These are phyloP conservation scores for Aphelocoma californica DNA, from an alignment of 2,797 vertebrate species.

Conservation along the genomic window DNA sequence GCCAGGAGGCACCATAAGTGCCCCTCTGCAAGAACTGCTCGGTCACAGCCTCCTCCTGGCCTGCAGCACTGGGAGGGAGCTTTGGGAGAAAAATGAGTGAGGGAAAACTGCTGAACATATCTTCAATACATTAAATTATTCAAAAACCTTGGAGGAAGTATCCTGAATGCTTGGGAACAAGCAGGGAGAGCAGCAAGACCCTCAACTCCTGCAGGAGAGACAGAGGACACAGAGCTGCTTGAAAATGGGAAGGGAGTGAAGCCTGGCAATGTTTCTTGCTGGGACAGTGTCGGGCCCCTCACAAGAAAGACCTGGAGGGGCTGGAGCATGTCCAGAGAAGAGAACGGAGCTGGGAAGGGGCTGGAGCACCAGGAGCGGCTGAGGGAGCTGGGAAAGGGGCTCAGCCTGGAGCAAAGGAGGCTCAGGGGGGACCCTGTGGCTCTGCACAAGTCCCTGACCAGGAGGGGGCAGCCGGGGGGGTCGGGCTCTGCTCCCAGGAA, in stretches of 20 bases:
- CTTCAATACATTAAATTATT: too few relatives aligned
- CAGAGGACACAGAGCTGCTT: neutral
- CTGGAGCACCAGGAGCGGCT: neutral
- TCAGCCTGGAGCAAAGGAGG: neutral
- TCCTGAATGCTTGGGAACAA: neutral
- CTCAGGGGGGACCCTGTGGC: neutral
- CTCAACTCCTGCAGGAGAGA: neutral
- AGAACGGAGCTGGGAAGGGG: rapidly evolving
- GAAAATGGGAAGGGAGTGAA: neutral
- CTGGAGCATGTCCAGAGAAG: neutral
- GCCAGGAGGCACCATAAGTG: rapidly evolving
- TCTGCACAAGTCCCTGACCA: neutral
- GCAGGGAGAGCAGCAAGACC: neutral
- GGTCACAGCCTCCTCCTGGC: neutral
- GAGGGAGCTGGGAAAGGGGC: neutral
- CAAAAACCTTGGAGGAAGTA: neutral
- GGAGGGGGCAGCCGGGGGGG: neutral
- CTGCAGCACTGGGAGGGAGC: neutral
- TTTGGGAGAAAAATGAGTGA: neutral
- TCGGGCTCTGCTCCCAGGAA: neutral
- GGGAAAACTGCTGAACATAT: neutral
- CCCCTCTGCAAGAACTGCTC: neutral
- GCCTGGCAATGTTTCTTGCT: neutral
- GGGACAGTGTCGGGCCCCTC: neutral
- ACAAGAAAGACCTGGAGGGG: rapidly evolving